phyloP scores from a whole-genome alignment of 1,140 invertebrate genomes.

The Macrocentrus cingulum region DNA sequence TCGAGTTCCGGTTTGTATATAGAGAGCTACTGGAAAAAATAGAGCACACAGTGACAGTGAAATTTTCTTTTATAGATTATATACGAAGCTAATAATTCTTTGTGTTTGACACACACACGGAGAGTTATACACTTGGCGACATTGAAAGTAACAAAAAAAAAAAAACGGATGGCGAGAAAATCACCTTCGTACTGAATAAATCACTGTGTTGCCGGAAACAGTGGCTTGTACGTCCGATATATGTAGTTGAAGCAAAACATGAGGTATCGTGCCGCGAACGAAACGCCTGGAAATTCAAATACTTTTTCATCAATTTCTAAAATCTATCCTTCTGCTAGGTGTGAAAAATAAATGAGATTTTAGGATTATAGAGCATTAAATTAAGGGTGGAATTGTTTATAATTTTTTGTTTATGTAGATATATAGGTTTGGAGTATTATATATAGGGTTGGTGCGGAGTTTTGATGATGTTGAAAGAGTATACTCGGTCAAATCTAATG shows the following conservation, averaged over 20 bases:
- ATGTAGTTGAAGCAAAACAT: no score
- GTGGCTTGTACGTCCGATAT: conserved; percentile 27
- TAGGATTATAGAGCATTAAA: no score
- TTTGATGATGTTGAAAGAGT: no score
- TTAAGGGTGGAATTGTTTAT: no score
- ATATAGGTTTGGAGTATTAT: no score
- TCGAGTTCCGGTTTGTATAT: no score
- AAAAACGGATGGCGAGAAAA: conserved; percentile 20
- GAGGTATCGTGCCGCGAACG: conserved; percentile 16
- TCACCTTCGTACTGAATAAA: conserved; percentile 32
- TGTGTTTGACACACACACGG: neutral
- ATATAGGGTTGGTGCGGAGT: no score
- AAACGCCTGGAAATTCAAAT: neutral
- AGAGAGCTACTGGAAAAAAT: no score
- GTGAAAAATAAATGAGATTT: no score
- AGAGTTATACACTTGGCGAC: conserved; percentile 9
- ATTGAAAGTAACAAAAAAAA: conserved; percentile 17
- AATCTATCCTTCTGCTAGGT: neutral
- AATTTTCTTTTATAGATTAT: neutral
- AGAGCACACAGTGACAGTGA: no score
- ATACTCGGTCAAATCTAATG: no score
- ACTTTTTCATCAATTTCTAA: conserved; percentile 11
- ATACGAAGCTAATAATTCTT: neutral
- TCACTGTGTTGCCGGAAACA: conserved; percentile 28
- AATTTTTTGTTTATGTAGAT: no score